A percentile compares a stretch with the other conserved stretches of the same genome.
Evolutionary conservation across 1,140 invertebrate species (phyloP).

Genomic region (Drosophila ohnishii): DNA sequence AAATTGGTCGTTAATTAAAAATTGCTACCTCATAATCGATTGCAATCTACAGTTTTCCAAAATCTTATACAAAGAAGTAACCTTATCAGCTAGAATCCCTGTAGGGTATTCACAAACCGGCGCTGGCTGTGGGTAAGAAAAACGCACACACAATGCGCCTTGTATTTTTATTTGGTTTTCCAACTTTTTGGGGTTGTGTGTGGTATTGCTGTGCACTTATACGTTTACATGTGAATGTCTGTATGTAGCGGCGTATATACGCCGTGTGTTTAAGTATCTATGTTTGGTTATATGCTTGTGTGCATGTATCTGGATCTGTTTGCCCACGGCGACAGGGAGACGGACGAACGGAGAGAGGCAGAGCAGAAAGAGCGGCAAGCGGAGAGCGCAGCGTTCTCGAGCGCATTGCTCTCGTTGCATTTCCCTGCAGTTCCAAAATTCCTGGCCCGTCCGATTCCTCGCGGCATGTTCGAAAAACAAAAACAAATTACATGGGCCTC

Average conservation of each 20-base stretch:
- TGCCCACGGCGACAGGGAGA: slow-evolving; percentile 43
- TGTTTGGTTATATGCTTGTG: slow-evolving; percentile 44
- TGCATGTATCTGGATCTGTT: slow-evolving; percentile 63
- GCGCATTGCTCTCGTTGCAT: slow-evolving; percentile 67
- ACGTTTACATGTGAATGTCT: slow-evolving; percentile 42
- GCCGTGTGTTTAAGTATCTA: slow-evolving; percentile 36
- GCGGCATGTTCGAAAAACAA: no score
- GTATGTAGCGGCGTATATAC: slow-evolving; percentile 32
- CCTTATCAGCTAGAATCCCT: no score
- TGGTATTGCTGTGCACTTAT: slow-evolving; percentile 60
- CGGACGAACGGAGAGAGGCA: slow-evolving; percentile 7
- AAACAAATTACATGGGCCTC: no score
- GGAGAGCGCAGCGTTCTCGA: slow-evolving; percentile 40
- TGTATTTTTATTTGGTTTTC: slow-evolving; percentile 80
- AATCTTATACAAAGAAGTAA: not conserved
- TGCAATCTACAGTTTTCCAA: not conserved
- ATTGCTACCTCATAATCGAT: not conserved
- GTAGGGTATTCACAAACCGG: slow-evolving; percentile 41
- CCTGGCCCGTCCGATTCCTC: no score
- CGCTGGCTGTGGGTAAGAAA: slow-evolving; percentile 34
- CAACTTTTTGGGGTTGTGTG: slow-evolving; percentile 79
- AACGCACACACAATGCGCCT: slow-evolving; percentile 69
- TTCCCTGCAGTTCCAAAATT: no score
- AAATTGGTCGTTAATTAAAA: not conserved
- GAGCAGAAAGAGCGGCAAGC: slow-evolving; percentile 26